Conservation (phyloP, 2,797 vertebrate species). For the Holocentrus rufus region DNA sequence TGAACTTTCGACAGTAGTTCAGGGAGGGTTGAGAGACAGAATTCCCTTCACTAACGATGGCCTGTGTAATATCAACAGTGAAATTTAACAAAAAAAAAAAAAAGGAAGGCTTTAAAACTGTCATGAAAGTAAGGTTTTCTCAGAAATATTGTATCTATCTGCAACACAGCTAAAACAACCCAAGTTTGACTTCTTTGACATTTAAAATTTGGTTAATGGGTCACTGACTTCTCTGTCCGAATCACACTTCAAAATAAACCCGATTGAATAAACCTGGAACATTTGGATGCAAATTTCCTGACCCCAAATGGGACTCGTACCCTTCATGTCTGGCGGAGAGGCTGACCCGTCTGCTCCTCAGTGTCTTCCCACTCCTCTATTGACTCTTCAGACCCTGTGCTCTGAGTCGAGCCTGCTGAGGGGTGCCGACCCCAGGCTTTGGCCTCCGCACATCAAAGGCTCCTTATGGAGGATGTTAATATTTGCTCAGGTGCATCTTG, state of each 20-base stretch:
- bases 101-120: not conserved
- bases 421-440: conserved; percentile 69
- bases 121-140: not conserved
- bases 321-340: conserved; percentile 55
- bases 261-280: conserved; percentile 6
- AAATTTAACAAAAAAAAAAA: not conserved
- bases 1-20: conserved; percentile 71
- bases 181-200: conserved; percentile 27
- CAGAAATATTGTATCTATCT: no score
- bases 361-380: conserved; percentile 68
- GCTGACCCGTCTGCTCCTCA: conserved; percentile 68
- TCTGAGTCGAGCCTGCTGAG: conserved; percentile 58
- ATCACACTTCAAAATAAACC: conserved; percentile 34
- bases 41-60: conserved; percentile 17
- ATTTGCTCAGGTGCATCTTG: conserved; percentile 85
- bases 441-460: conserved; percentile 81
- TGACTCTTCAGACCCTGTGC: conserved; percentile 61
- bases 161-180: not conserved
- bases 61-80: not conserved
- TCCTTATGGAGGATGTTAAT: conserved; percentile 83
- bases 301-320: conserved; percentile 37
- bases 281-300: conserved; percentile 40
- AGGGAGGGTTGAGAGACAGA: conserved; percentile 37
- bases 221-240: conserved; percentile 14
- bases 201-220: conserved; percentile 16